Percentiles rank a stretch among this genome's conserved stretches.
These are phyloP conservation scores for Siniperca knerii DNA, from an alignment of 2,113 vertebrate genomes.

Conservation along the genomic window DNA sequence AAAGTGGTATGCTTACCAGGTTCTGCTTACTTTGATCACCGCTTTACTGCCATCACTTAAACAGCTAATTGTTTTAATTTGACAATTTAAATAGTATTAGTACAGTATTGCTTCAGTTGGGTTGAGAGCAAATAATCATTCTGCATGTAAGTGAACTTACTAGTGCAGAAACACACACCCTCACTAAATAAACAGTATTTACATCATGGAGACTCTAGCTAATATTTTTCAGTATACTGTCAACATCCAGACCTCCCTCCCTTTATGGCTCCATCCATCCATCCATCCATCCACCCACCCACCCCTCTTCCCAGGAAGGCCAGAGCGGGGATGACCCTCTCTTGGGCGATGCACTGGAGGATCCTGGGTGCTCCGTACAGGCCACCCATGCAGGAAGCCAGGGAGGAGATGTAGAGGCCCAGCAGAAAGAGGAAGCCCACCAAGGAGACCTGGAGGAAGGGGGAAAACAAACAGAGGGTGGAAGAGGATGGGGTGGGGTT, in stretches of 20 bases:
- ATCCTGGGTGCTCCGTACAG: constrained; percentile 96
- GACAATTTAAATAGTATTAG: background rate
- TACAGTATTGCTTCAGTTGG: background rate
- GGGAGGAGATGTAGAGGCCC: constrained; percentile 96
- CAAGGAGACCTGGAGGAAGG: constrained; percentile 92
- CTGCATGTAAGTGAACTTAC: background rate
- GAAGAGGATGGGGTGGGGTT: constrained; percentile 79
- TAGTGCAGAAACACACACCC: background rate
- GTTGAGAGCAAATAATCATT: background rate
- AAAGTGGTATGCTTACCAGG: background rate
- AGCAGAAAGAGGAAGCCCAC: constrained; percentile 97
- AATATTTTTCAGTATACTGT: constrained; percentile 8
- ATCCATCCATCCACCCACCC: constrained; percentile 73
- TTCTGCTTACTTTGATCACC: background rate
- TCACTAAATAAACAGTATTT: background rate
- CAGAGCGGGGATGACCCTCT: constrained; percentile 92
- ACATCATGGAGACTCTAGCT: constrained; percentile 12
- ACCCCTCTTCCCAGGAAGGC: constrained; percentile 91
- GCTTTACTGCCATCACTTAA: background rate
- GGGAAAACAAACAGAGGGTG: constrained; percentile 81
- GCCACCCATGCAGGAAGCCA: constrained; percentile 98
- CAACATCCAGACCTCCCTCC: constrained; percentile 28
- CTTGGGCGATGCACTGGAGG: constrained; percentile 96
- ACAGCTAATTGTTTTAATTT: background rate
- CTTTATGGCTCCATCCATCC: constrained; percentile 2